phyloP scores from a whole-genome alignment of 2,888 invertebrate genomes.

The Dorcus parallelipipedus region DNA sequence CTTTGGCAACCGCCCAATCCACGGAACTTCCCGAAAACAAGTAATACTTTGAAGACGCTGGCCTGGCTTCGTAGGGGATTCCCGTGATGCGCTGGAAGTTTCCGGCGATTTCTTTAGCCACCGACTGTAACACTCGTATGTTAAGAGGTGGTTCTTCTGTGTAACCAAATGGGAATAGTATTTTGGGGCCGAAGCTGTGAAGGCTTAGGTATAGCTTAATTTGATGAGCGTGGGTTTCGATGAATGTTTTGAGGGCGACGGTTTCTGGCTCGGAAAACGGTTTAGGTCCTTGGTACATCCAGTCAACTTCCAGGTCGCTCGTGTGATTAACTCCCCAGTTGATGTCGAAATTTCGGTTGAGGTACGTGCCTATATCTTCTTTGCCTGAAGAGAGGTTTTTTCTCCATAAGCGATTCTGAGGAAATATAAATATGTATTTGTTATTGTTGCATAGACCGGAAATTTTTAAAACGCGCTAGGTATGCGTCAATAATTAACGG shows the following conservation, averaged over 20 bases:
- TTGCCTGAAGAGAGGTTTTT: constrained; percentile 57
- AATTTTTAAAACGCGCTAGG: too few relatives aligned
- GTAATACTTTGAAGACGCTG: constrained; percentile 48
- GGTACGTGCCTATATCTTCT: constrained; percentile 33
- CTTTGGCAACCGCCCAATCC: constrained; percentile 60
- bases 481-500: too few relatives aligned
- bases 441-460: too few relatives aligned
- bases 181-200: constrained; percentile 69
- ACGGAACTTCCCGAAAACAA: constrained; percentile 61
- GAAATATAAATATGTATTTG: neutral
- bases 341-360: constrained; percentile 19
- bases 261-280: constrained; percentile 36
- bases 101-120: constrained; percentile 48
- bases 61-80: constrained; percentile 54
- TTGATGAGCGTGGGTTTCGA: constrained; percentile 51
- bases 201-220: constrained; percentile 65
- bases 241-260: constrained; percentile 56
- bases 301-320: constrained; percentile 2
- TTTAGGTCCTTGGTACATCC: constrained; percentile 34
- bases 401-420: constrained; percentile 63
- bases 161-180: constrained; percentile 66
- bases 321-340: constrained; percentile 24
- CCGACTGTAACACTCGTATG: constrained; percentile 47
- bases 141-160: constrained; percentile 53
- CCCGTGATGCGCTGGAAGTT: constrained; percentile 44